Conservation (phyloP, 2,888 invertebrate species). For the Drosophila kuntzei region DNA sequence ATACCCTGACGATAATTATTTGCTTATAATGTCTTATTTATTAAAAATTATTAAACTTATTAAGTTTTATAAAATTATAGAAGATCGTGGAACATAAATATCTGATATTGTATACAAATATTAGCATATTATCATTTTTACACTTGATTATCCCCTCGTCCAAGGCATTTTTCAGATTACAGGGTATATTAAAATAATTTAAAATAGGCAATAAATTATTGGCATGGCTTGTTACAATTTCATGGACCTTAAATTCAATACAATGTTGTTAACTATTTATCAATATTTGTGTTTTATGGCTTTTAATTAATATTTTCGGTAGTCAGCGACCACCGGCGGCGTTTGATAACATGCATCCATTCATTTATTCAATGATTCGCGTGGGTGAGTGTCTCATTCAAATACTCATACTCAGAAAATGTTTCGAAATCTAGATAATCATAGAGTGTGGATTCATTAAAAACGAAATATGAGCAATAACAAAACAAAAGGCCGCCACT, state of each 20-base stretch:
- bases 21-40: background rate
- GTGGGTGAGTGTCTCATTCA: conserved; percentile 36
- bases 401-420: conserved; percentile 39
- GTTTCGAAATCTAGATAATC: conserved; percentile 81
- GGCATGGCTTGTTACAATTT: conserved; percentile 41
- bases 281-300: conserved; percentile 73
- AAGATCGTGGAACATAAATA: too few species aligned
- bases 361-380: conserved; percentile 31
- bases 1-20: conserved; percentile 17
- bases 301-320: conserved; percentile 78
- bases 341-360: conserved; percentile 54
- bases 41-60: background rate
- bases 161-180: background rate
- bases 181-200: conserved; percentile 19
- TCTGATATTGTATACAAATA: too few species aligned
- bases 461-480: conserved; percentile 77
- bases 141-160: too few species aligned
- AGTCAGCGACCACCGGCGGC: conserved; percentile 63
- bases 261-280: conserved; percentile 61
- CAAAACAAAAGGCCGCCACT: conserved; percentile 54
- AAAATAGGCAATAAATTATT: conserved; percentile 46
- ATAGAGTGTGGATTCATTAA: conserved; percentile 77
- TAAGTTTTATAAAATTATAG: background rate
- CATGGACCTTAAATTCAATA: conserved; percentile 47
- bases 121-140: background rate